phyloP scores from a whole-genome alignment of 2,797 vertebrate genomes.

The Eulemur rubriventer region DNA sequence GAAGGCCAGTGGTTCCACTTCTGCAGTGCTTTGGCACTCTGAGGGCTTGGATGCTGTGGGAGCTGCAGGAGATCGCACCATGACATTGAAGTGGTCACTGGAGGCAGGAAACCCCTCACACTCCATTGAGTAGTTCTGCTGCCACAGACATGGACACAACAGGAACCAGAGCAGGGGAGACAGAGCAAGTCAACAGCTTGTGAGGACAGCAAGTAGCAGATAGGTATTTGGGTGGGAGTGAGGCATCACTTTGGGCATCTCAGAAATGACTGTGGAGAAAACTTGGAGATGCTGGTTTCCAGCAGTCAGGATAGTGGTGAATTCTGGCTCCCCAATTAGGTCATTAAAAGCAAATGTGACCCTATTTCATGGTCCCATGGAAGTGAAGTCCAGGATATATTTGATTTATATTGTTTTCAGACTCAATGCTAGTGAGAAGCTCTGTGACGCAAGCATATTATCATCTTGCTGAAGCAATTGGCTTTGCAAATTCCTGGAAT shows the following conservation, averaged over 20 bases:
- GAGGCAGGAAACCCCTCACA: not conserved
- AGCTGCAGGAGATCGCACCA: not conserved
- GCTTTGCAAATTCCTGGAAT: not conserved
- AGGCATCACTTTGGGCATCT: not conserved
- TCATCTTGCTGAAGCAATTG: not conserved
- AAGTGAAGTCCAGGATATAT: not conserved
- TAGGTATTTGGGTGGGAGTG: not conserved
- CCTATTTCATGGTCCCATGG: not conserved
- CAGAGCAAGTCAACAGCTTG: not conserved
- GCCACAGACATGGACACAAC: not conserved
- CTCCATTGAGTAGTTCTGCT: not conserved
- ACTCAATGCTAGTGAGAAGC: not conserved
- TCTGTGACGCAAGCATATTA: not conserved
- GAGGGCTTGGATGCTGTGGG: not conserved
- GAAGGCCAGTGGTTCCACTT: not conserved
- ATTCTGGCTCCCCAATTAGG: not conserved
- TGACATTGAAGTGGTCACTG: not conserved
- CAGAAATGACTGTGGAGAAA: not conserved
- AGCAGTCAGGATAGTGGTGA: not conserved
- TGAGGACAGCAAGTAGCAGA: not conserved
- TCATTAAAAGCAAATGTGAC: not conserved
- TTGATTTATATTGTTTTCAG: constrained; percentile 5
- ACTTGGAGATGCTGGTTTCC: not conserved
- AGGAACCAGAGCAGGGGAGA: not conserved
- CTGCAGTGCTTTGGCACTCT: not conserved